phyloP scores from a whole-genome alignment of 2,888 invertebrate species.

The Hirtodrosophila duncani region DNA sequence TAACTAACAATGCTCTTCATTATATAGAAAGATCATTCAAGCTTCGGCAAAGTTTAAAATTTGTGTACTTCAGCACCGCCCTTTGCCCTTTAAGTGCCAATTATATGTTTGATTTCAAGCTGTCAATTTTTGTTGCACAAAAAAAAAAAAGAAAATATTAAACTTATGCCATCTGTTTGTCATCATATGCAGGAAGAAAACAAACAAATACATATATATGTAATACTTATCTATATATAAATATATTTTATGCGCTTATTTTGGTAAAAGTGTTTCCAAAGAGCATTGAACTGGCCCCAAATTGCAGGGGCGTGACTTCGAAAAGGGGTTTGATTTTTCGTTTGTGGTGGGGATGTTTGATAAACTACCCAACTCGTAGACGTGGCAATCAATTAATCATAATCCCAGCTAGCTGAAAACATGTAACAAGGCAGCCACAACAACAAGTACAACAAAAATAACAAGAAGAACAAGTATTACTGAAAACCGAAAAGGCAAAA shows the following conservation, averaged over 20 bases:
- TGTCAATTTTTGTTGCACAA: constrained; percentile 53
- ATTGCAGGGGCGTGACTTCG: constrained; percentile 56
- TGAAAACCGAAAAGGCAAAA: constrained; percentile 40
- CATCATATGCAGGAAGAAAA: constrained; percentile 39
- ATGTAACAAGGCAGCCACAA: constrained; percentile 62
- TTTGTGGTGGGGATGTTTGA: too few species aligned
- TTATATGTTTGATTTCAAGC: constrained; percentile 58
- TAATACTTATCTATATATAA: too few species aligned
- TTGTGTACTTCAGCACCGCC: too few species aligned
- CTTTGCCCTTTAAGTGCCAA: constrained; percentile 45
- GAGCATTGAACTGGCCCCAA: constrained; percentile 46
- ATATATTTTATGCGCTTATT: constrained; percentile 36
- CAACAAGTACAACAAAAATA: constrained; percentile 29
- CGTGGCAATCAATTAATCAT: constrained; percentile 65
- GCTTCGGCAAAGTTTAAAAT: not conserved
- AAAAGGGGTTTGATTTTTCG: too few species aligned
- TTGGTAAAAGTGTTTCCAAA: constrained; percentile 23
- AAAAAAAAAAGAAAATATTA: constrained; percentile 16
- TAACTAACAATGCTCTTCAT: too few species aligned
- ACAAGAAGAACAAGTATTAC: too few species aligned
- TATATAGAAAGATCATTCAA: constrained; percentile 10
- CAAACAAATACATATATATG: constrained; percentile 13
- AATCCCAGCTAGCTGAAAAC: constrained; percentile 61
- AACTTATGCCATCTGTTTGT: constrained; percentile 59
- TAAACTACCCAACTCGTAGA: constrained; percentile 36